phyloP scores from a whole-genome alignment of 1,140 invertebrate genomes.

The Aphelinus atriplicis region DNA sequence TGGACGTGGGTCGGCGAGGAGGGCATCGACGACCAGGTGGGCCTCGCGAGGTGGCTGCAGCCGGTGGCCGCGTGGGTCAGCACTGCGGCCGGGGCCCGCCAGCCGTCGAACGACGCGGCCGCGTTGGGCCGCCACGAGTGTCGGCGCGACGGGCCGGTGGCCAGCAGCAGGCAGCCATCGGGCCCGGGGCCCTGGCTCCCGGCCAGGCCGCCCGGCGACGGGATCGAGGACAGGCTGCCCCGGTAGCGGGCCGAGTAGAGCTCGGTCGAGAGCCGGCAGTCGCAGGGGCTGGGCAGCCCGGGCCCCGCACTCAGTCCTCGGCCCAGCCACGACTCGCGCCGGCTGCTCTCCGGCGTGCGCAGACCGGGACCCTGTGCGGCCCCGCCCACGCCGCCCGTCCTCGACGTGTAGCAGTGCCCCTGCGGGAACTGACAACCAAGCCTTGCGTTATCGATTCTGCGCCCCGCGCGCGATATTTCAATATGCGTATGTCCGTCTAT shows the following conservation, averaged over 20 bases:
- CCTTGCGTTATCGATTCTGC: too few relatives aligned
- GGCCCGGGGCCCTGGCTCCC: not conserved
- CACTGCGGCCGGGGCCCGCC: conserved; percentile 47
- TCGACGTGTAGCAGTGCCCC: conserved; percentile 17
- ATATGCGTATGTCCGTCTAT: too few relatives aligned
- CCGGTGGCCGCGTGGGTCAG: conserved; percentile 48
- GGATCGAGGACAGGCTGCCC: conserved; percentile 61
- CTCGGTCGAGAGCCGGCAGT: conserved; percentile 60
- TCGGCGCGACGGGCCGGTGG: conserved; percentile 57
- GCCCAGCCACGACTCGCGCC: conserved; percentile 58
- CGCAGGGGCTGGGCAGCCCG: conserved; percentile 58
- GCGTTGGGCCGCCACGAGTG: conserved; percentile 61
- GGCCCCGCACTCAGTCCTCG: conserved; percentile 52
- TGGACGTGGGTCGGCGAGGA: conserved; percentile 66
- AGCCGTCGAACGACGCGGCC: conserved; percentile 61
- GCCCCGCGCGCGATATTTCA: too few relatives aligned
- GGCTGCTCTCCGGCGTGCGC: conserved; percentile 57
- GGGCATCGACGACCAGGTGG: conserved; percentile 67
- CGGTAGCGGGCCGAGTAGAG: conserved; percentile 59
- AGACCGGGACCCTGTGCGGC: conserved; percentile 42
- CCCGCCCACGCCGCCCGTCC: conserved; percentile 2
- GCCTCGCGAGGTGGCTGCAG: conserved; percentile 44
- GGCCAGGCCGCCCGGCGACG: conserved; percentile 49
- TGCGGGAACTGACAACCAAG: conserved; percentile 8
- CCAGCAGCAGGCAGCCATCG: conserved; percentile 49